Conservation (phyloP, 2,113 vertebrate species). For the Phocoena phocoena region DNA sequence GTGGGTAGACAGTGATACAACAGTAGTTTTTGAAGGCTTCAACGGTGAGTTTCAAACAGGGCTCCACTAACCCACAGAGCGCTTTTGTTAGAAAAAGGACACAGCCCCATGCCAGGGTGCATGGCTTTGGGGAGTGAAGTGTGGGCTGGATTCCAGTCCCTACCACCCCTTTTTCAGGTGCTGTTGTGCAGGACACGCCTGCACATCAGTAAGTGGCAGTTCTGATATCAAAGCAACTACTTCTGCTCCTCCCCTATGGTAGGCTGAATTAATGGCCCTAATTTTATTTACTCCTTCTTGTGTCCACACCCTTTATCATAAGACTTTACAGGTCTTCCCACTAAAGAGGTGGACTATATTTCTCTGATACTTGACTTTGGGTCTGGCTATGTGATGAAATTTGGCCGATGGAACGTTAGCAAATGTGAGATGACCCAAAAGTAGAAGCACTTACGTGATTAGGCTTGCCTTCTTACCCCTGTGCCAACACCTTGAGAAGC, state of each 20-base stretch:
- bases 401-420: background rate
- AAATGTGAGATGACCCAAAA: conserved; percentile 42
- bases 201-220: background rate
- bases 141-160: background rate
- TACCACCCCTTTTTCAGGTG: background rate
- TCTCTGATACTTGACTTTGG: conserved; percentile 22
- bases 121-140: background rate
- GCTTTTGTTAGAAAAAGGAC: conserved; percentile 23
- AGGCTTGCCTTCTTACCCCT: background rate
- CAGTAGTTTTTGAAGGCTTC: background rate
- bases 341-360: background rate
- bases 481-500: conserved; percentile 33
- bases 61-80: background rate
- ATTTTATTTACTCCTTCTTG: background rate
- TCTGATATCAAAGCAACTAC: conserved; percentile 18
- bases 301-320: background rate
- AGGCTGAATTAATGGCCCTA: background rate
- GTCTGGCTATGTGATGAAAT: conserved; percentile 11
- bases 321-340: background rate
- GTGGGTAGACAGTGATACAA: background rate
- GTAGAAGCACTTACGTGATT: background rate
- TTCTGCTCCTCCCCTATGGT: background rate
- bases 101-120: background rate
- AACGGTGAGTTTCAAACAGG: conserved; percentile 15
- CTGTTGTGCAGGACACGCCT: background rate